Base-by-base conservation (phyloP, 2,888 invertebrate species). In the Empis stercorea region DNA sequence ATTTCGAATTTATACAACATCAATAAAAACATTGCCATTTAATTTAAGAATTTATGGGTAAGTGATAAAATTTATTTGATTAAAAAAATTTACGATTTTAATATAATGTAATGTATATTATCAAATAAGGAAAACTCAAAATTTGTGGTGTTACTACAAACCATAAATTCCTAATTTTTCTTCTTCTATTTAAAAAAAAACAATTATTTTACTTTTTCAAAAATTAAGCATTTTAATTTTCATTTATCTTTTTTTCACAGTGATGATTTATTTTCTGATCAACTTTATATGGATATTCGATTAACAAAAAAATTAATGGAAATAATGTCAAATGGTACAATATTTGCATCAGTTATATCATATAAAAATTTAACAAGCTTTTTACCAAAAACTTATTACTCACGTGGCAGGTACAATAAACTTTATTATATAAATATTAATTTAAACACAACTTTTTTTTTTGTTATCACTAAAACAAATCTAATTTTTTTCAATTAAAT, bases 331-430 rank as follows among this genome's bases (percentile, higher is more conserved):
- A 69, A 69, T 50, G 62, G 64, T 37, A 68, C 66, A 50, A 63
- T 69, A 52, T 65, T 68, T 45, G 63, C 68, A 16, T 65, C 68
- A 39, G 64, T 68, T 45, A 66, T 70, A 47, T 64, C 70, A 15
- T 70, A 70, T 47, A 65, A 65, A 54, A 70, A 70, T 55, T 58
- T 70, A 14, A 70, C 66, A 51, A 65, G 62, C 54, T 70, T 69
- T 55, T 53, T 70, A 32, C 69, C 69, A 10, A 65, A 63, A 57
- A 67, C 67, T 20, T 70, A 70, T 54, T 67, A 65, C 50, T 63
- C 64, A 2, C 64, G 66, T 41, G 66, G 66, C 55, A 68, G 68
- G 69, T 70, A 52, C 10, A 32, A n/a, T 34, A n/a, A 27, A 27
- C 7, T 27, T 13, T 34, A n/a, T 34, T 9, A 13, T 6, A 32